Evolutionary conservation across 2,888 invertebrate species (phyloP), one percentile per base, ranked within the genome.

Genomic region (Eudasyphora cyanicolor): DNA sequence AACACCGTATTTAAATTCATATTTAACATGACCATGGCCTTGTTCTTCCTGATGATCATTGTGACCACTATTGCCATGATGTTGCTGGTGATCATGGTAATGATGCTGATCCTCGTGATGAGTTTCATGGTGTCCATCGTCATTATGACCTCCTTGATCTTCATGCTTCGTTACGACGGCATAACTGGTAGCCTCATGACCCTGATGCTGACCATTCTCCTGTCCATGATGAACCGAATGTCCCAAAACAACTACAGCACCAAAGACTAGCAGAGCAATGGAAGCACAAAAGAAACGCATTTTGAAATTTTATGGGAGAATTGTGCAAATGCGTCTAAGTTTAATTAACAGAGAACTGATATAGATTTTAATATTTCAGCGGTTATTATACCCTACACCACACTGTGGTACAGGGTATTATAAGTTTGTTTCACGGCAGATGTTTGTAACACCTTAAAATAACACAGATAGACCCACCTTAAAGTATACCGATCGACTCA

Each of bases 131-230:
- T 17, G 57, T 29, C 32, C 5, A 42, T 19, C 45, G 69, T 24
- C 45, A 71, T 42, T 27, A 35, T 38, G 12, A 12, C 19, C 42
- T 7, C 2, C 6, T 5, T 87, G 87, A 62, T 82, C 86, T 62
- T 90, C 89, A 71, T 90, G 89, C 57, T 89, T 89, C 21, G 88
- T 88, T 54, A 90, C 14, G 51, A 87, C 12, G 1, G 42, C 17
- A 6, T 42, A 67, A 17, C 67, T 67, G 21, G 24, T 24, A 14
- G 67, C 67, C 6, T 67, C 42, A 14, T 57, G 57, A 24, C 67
- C 67, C 24, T 70, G 70, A 70, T 49, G 17, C 12, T 57, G 57
- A 14, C 27, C 57, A 57, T 24, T 24, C 10, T 57, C 57, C 10
- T 14, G 27, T 14, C 8, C 24, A 10, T 19, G 45, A 14, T 57